phyloP scores from a whole-genome alignment of 2,797 vertebrate genomes.

The Sebastes steindachneri region DNA sequence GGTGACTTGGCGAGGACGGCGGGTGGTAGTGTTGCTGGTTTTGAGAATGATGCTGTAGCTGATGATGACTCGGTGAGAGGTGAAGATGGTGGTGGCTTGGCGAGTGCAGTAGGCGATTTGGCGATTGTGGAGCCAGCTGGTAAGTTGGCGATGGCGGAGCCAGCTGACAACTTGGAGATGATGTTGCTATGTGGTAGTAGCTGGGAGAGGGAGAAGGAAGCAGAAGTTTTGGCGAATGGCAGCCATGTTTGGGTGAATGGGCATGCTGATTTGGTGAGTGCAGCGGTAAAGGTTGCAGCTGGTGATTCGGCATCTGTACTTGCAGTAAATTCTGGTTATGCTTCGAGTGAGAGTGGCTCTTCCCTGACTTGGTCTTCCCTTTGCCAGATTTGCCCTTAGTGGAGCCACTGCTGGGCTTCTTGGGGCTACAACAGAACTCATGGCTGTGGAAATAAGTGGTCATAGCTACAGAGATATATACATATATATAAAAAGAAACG shows the following conservation, averaged over 20 bases:
- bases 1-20: conserved; percentile 37
- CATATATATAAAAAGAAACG: background rate
- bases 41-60: conserved; percentile 59
- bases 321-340: conserved; percentile 73
- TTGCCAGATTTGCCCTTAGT: conserved; percentile 73
- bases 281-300: conserved; percentile 52
- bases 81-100: conserved; percentile 67
- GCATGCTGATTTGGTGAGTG: conserved; percentile 63
- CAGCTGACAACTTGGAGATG: conserved; percentile 56
- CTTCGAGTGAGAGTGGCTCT: conserved; percentile 54
- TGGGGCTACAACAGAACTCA: conserved; percentile 80
- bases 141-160: conserved; percentile 44
- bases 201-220: conserved; percentile 75
- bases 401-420: conserved; percentile 60
- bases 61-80: conserved; percentile 60
- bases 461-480: conserved; percentile 62
- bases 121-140: conserved; percentile 45
- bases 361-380: conserved; percentile 69
- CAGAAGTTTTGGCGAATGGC: conserved; percentile 55
- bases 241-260: conserved; percentile 47
- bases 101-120: conserved; percentile 48
- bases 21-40: conserved; percentile 45
- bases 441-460: conserved; percentile 81
- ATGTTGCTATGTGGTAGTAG: conserved; percentile 76
- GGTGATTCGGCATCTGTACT: conserved; percentile 59